Percentiles rank a stretch among this genome's conserved stretches.
Evolutionary conservation across 2,113 vertebrate species (phyloP).

Genomic region (Astur gentilis): DNA sequence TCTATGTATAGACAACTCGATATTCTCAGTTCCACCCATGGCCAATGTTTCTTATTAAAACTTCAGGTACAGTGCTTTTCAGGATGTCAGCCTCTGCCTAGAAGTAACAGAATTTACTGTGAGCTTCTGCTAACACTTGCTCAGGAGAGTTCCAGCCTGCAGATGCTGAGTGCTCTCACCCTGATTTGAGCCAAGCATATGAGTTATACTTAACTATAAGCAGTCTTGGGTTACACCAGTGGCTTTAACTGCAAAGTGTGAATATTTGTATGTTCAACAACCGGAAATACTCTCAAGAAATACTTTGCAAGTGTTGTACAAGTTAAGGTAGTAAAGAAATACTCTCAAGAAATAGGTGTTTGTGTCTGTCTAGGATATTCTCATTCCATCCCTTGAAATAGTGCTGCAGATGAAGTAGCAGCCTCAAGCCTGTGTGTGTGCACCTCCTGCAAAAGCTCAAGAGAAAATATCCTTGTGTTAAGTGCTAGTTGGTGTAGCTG

Average conservation of each 20-base stretch:
- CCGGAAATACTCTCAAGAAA: neutral
- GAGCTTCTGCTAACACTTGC: neutral
- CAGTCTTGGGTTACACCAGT: neutral
- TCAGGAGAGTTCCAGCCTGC: neutral
- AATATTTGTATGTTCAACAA: neutral
- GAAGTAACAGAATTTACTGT: neutral
- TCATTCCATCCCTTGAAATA: neutral
- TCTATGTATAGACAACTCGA: neutral
- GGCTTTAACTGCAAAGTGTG: neutral
- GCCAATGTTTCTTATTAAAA: neutral
- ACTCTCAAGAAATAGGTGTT: neutral
- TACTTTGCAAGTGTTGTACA: neutral
- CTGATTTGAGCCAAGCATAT: neutral
- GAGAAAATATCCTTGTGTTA: neutral
- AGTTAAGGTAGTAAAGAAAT: neutral
- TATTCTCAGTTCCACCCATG: neutral
- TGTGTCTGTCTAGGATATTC: neutral
- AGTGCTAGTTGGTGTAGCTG: neutral
- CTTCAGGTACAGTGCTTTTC: neutral
- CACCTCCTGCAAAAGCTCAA: neutral
- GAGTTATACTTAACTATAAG: neutral
- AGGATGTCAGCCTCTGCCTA: neutral
- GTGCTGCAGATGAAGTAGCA: neutral
- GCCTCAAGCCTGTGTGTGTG: neutral
- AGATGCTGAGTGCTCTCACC: neutral